These are phyloP conservation scores for Bergia puertoricense DNA, from an alignment of 92 coral and sea anemone species.

Conservation along the genomic window DNA sequence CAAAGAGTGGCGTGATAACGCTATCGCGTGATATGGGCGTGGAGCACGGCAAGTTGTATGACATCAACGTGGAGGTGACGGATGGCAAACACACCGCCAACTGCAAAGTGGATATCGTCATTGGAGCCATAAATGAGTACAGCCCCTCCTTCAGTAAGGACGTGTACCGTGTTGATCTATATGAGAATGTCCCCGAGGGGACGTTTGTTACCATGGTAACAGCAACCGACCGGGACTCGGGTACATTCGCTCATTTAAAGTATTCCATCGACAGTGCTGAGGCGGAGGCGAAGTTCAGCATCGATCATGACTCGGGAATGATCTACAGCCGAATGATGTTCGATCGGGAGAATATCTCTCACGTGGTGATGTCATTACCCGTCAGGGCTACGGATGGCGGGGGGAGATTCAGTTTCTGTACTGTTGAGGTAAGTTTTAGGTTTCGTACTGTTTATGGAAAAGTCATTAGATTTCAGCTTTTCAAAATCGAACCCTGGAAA, in stretches of 20 bases:
- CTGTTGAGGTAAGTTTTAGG: constrained; percentile 73
- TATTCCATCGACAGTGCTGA: constrained; percentile 86
- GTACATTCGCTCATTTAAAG: constrained; percentile 73
- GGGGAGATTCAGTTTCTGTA: constrained; percentile 89
- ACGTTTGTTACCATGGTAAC: constrained; percentile 96
- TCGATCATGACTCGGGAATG: constrained; percentile 92
- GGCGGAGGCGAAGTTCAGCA: constrained; percentile 80
- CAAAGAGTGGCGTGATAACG: constrained; percentile 88
- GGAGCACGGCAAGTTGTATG: constrained; percentile 83
- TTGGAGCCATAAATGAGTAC: constrained; percentile 94
- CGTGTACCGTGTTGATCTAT: constrained; percentile 72
- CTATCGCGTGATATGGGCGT: constrained; percentile 79
- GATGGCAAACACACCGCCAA: constrained; percentile 73
- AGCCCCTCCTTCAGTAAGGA: constrained; percentile 83
- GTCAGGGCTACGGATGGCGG: constrained; percentile 95
- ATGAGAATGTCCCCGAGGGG: constrained; percentile 90
- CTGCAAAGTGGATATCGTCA: constrained; percentile 82
- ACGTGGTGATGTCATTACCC: constrained; percentile 81
- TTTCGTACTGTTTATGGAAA: neutral
- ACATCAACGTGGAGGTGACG: constrained; percentile 72
- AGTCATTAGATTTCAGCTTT: no score
- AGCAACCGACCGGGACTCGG: constrained; percentile 95
- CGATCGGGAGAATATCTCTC: constrained; percentile 86
- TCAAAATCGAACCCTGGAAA: no score
- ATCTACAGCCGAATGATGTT: constrained; percentile 84